Conservation (phyloP, 2,113 vertebrate species). For the Proterorhinus semilunaris region DNA sequence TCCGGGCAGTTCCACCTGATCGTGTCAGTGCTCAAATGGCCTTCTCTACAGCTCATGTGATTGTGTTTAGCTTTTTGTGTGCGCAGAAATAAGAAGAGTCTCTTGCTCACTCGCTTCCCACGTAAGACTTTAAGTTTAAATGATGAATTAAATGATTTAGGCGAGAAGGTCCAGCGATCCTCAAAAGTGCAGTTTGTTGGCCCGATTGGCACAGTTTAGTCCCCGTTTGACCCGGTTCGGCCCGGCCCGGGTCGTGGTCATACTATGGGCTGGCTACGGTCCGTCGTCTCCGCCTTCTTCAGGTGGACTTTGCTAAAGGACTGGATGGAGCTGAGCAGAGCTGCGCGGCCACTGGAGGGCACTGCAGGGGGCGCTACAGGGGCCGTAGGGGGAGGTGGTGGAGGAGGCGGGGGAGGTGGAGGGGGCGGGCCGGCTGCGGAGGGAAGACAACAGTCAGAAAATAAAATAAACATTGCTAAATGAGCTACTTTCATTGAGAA, state of each 20-base stretch:
- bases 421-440: background rate
- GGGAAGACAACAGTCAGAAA: background rate
- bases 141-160: background rate
- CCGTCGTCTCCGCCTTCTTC: background rate
- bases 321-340: constrained; percentile 7
- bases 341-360: background rate
- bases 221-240: no score
- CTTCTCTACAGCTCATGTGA: no score
- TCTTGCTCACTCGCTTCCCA: no score
- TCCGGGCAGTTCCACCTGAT: no score
- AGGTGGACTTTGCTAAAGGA: background rate
- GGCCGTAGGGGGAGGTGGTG: background rate
- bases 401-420: background rate
- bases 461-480: no score
- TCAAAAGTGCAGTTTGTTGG: background rate
- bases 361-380: background rate
- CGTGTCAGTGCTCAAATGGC: no score
- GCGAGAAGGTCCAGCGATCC: background rate
- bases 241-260: background rate
- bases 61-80: no score
- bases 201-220: background rate
- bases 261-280: background rate
- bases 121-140: no score
- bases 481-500: background rate
- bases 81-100: no score